Evolutionary conservation across 2,888 invertebrate genomes (phyloP).

Genomic region (Pristionchus japonicus): DNA sequence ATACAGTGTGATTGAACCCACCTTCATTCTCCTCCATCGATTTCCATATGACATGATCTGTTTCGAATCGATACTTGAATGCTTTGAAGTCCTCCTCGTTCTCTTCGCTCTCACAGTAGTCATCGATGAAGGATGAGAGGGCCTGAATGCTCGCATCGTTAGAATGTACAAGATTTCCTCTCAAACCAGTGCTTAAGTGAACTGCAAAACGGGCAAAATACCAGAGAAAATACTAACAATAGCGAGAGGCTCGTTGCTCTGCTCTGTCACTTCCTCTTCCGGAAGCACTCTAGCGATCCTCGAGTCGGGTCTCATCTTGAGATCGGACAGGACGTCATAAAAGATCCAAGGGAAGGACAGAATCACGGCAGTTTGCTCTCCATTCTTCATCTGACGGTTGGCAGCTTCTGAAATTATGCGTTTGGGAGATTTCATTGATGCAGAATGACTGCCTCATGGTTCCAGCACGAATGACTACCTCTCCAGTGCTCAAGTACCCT

Average conservation of each 20-base stretch:
- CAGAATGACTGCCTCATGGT: no score
- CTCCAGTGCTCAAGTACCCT: no score
- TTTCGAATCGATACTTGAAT: background rate
- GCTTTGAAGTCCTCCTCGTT: background rate
- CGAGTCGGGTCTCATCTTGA: constrained; percentile 2
- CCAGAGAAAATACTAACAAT: background rate
- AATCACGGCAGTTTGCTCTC: background rate
- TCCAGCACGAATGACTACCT: no score
- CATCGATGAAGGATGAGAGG: background rate
- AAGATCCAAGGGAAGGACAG: constrained; percentile 22
- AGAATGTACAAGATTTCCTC: background rate
- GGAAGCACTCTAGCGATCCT: background rate
- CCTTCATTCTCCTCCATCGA: constrained; percentile 18
- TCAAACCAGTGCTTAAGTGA: no score
- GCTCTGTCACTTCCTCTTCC: background rate
- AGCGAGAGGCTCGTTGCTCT: background rate
- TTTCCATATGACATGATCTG: background rate
- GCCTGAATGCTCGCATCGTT: background rate
- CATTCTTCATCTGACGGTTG: background rate
- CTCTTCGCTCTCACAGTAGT: background rate
- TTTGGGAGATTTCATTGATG: no score
- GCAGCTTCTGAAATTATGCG: background rate
- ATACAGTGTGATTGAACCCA: no score
- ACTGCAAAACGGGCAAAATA: no score
- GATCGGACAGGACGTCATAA: constrained; percentile 12